Percentiles rank a stretch among this genome's conserved stretches.
phyloP scores from a whole-genome alignment of 92 coral and sea anemone genomes.

The Epizoanthus ramosus region DNA sequence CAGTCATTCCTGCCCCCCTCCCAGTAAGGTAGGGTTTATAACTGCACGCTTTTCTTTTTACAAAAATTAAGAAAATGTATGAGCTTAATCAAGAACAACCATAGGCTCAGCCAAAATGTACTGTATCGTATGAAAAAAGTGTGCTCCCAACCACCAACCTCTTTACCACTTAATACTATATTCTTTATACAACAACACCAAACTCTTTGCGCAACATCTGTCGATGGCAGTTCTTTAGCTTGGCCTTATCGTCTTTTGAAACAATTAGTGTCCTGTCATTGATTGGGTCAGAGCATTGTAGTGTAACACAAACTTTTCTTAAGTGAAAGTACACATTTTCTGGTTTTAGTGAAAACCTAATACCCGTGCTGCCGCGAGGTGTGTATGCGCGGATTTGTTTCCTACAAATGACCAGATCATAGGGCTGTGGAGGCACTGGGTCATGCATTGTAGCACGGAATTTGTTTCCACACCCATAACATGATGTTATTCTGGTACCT shows the following conservation, averaged over 20 bases:
- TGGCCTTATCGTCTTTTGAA: conserved; percentile 41
- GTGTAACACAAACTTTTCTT: conserved; percentile 44
- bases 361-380: conserved; percentile 49
- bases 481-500: conserved; percentile 41
- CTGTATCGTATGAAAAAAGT: too few relatives aligned
- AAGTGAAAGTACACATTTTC: conserved; percentile 60
- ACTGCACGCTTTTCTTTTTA: too few relatives aligned
- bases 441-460: conserved; percentile 34
- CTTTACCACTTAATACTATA: not conserved
- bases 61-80: too few relatives aligned
- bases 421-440: conserved; percentile 45
- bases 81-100: too few relatives aligned
- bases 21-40: too few relatives aligned
- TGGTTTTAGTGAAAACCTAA: conserved; percentile 45
- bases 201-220: conserved; percentile 53
- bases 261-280: conserved; percentile 40
- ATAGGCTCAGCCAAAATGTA: too few relatives aligned
- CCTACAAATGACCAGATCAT: conserved; percentile 50
- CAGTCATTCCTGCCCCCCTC: too few relatives aligned
- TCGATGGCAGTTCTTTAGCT: conserved; percentile 38
- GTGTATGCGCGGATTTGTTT: conserved; percentile 56
- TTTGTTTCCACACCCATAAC: conserved; percentile 51
- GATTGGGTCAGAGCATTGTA: conserved; percentile 47
- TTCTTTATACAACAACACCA: conserved; percentile 47
- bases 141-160: too few relatives aligned